Evolutionary conservation across 1,140 invertebrate genomes (phyloP), one percentile per base, ranked within the genome.

Genomic region (Glomeris maerens): DNA sequence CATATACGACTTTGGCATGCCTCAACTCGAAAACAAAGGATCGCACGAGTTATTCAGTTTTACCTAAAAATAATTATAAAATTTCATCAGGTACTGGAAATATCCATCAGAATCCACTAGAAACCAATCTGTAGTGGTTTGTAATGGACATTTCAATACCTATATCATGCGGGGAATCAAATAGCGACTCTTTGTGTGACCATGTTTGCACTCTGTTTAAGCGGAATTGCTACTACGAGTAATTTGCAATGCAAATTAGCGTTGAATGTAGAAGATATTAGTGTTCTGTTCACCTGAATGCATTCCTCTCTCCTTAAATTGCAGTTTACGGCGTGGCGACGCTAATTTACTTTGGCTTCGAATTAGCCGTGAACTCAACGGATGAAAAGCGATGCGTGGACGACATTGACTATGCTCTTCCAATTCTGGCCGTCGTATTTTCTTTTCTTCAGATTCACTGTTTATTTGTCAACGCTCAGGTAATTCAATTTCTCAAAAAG

Each of bases 391-490:
- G 54, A 22, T 79, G 76, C 53, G 66, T 75, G 28, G 73, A 70
- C 53, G 72, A 76, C 53, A 67, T 78, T 17, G 66, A 76, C 46
- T 74, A 76, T 28, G 70, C 78, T 1, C 74, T 77, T 62, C 78
- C 78, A 1, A 68, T 79, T n/a, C 60, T 80, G 10, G 76, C 78
- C 42, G 74, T 76, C n/a, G 66, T 78, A 40, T 80, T 80, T 62
- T 79, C 78, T 1, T 80, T 81, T 55, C 64, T 78, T 21, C 78
- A 80, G 61, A 78, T 80, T 70, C 78, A 80, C 59, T 80, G 80
- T 60, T 68, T 80, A 14, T 81, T 80, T 57, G 73, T 79, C 45
- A 80, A 80, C 60, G 79, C 78, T 1, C 77, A 79, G 70, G 78
- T 78, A 17, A 26, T 2, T 25, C 3, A 14, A 45, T 45, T 3